These are phyloP conservation scores for Callipepla californica DNA, from an alignment of 2,113 vertebrate genomes.

Conservation along the genomic window DNA sequence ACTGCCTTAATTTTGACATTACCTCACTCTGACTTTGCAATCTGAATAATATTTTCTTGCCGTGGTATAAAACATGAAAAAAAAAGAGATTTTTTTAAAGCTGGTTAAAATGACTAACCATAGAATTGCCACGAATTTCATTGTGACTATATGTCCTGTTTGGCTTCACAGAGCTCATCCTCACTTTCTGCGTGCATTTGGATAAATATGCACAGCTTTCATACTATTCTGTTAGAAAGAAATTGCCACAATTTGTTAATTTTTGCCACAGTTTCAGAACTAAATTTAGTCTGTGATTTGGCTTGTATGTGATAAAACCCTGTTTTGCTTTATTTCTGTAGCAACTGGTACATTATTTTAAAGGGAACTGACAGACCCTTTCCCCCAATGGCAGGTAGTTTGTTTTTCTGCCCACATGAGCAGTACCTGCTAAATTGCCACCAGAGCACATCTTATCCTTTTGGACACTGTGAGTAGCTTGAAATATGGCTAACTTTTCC, in stretches of 20 bases:
- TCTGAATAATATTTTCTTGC: not conserved
- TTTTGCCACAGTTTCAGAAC: not conserved
- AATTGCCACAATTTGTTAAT: not conserved
- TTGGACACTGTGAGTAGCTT: not conserved
- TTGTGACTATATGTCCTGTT: not conserved
- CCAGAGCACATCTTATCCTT: not conserved
- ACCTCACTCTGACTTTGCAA: conserved; percentile 20
- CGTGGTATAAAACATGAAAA: not conserved
- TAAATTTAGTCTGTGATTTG: not conserved
- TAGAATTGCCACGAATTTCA: not conserved
- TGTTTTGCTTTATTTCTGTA: not conserved
- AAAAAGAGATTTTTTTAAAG: not conserved
- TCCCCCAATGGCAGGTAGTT: not conserved
- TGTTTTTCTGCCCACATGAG: not conserved
- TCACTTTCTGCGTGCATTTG: not conserved
- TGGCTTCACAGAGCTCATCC: not conserved
- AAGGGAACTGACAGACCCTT: not conserved
- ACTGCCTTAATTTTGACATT: conserved; percentile 13
- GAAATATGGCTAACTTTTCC: not conserved
- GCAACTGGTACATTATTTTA: not conserved
- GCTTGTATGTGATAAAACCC: not conserved
- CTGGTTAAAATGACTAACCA: not conserved
- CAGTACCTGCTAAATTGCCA: not conserved
- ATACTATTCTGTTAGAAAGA: not conserved
- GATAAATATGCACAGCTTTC: not conserved